Conservation (phyloP, 1,140 invertebrate species). For the Lepidotrigona ventralis region DNA sequence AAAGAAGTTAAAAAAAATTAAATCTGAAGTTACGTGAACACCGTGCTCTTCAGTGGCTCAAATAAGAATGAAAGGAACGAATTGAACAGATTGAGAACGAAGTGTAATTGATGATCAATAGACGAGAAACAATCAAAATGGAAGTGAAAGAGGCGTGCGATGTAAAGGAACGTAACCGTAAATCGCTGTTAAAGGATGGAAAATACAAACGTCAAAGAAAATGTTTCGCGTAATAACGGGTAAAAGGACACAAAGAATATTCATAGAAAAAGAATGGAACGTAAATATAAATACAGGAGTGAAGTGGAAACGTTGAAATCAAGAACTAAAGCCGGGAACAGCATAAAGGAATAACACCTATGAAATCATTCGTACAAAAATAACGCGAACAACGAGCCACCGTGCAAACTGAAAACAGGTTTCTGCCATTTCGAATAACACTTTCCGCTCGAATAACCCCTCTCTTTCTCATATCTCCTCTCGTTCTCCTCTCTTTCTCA, state of each 20-base stretch:
- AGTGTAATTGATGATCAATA: not conserved
- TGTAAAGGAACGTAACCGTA: not conserved
- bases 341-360: not conserved
- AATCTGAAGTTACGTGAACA: no score
- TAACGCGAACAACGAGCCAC: slow-evolving; percentile 9
- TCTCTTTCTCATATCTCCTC: not conserved
- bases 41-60: not conserved
- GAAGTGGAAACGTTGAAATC: not conserved
- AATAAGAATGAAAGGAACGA: not conserved
- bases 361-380: slow-evolving; percentile 17
- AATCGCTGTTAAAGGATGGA: not conserved
- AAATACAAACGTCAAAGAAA: not conserved
- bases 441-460: not conserved
- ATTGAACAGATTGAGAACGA: not conserved
- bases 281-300: slow-evolving; percentile 9
- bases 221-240: no score
- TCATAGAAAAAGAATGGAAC: no score
- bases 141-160: not conserved
- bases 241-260: not conserved
- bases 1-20: no score
- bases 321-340: not conserved
- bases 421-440: not conserved
- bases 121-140: not conserved
- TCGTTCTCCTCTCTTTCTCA: not conserved
- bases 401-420: not conserved